phyloP scores from a whole-genome alignment of 2,888 invertebrate species.

The Drosophila imparisetae region DNA sequence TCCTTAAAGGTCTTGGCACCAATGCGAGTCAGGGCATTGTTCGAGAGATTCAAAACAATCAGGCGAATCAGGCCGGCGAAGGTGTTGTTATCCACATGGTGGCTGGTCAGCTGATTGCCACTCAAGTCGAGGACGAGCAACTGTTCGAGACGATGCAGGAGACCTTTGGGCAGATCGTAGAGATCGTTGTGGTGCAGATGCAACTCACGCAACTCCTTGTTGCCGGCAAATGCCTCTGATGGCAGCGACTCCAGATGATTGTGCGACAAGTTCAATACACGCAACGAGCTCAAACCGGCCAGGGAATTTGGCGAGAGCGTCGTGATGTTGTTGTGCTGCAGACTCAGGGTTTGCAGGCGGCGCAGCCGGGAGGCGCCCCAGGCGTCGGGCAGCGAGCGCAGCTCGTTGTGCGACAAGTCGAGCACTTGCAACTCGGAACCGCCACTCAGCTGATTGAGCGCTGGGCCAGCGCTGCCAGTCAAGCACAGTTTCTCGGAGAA shows the following conservation, averaged over 20 bases:
- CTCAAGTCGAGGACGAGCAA: constrained; percentile 93
- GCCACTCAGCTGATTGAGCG: constrained; percentile 85
- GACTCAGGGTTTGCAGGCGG: constrained; percentile 91
- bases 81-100: constrained; percentile 93
- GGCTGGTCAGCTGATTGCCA: constrained; percentile 93
- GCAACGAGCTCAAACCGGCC: constrained; percentile 91
- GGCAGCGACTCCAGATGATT: constrained; percentile 93
- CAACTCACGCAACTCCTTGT: constrained; percentile 92
- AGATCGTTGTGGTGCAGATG: constrained; percentile 94
- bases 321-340: constrained; percentile 93
- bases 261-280: constrained; percentile 93
- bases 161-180: constrained; percentile 91
- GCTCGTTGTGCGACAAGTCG: constrained; percentile 92
- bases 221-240: constrained; percentile 91
- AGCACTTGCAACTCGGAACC: constrained; percentile 90
- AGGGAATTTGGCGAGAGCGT: constrained; percentile 92
- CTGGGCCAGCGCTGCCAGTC: constrained; percentile 68
- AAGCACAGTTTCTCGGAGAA: constrained; percentile 85
- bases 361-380: constrained; percentile 91
- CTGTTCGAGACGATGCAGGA: constrained; percentile 93
- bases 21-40: constrained; percentile 93
- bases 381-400: constrained; percentile 89
- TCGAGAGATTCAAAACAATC: constrained; percentile 93
- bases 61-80: constrained; percentile 93
- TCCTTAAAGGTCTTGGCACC: constrained; percentile 94